These are phyloP conservation scores for Trichechus manatus DNA, from an alignment of 2,113 vertebrate species.

Conservation along the genomic window DNA sequence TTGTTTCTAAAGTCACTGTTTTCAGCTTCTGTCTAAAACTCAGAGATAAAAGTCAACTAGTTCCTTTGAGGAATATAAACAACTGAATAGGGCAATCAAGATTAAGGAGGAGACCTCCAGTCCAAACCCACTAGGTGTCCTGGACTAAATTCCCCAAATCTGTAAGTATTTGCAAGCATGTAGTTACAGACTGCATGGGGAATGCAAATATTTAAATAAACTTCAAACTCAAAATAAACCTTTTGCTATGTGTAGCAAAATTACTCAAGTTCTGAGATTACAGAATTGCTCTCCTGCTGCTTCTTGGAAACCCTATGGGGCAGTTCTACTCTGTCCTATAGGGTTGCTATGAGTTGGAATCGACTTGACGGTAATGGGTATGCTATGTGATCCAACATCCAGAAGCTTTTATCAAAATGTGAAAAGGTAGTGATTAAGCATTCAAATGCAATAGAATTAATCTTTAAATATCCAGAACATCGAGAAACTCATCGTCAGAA, in stretches of 20 bases:
- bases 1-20: slow-evolving; percentile 60
- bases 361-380: too few species aligned
- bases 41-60: slow-evolving; percentile 67
- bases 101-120: slow-evolving; percentile 44
- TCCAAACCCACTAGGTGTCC: slow-evolving; percentile 1
- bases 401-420: neutral
- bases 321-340: too few species aligned
- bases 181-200: neutral
- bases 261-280: neutral
- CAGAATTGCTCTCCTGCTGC: neutral
- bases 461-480: slow-evolving; percentile 4
- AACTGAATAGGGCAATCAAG: slow-evolving; percentile 60
- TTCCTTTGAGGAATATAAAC: slow-evolving; percentile 56
- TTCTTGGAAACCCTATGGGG: too few species aligned
- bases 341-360: too few species aligned
- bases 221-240: neutral
- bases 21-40: slow-evolving; percentile 51
- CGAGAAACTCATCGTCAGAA: neutral
- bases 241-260: neutral
- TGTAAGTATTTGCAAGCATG: slow-evolving; percentile 3
- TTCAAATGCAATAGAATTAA: neutral
- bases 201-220: slow-evolving; percentile 59
- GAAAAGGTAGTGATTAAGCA: neutral
- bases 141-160: slow-evolving; percentile 49
- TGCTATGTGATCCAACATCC: neutral